phyloP scores from a whole-genome alignment of 2,113 vertebrate genomes.

The Jaculus jaculus region DNA sequence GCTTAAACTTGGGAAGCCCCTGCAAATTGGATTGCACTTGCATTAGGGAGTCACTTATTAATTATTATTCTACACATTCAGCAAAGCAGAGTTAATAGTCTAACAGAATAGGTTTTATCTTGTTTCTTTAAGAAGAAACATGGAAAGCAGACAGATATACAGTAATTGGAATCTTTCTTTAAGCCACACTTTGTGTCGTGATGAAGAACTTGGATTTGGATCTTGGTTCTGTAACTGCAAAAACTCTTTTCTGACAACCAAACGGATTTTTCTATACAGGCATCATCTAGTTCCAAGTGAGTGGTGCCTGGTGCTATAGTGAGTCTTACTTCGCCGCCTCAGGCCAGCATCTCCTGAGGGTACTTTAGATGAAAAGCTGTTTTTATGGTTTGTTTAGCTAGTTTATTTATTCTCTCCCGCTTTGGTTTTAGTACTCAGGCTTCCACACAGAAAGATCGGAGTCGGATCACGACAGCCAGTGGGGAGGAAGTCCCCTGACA shows the following conservation, averaged over 20 bases:
- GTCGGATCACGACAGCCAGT: slow-evolving; percentile 95
- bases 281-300: background rate
- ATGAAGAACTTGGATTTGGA: background rate
- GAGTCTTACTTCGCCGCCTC: background rate
- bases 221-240: background rate
- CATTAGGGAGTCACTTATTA: background rate
- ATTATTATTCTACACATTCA: background rate
- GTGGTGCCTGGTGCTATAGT: background rate
- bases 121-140: background rate
- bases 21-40: background rate
- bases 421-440: slow-evolving; percentile 91
- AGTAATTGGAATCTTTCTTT: background rate
- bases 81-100: background rate
- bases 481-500: slow-evolving; percentile 94
- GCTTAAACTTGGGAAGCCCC: background rate
- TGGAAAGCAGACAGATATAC: background rate
- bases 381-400: background rate
- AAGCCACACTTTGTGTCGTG: background rate
- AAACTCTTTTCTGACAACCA: background rate
- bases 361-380: background rate
- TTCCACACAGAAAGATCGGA: slow-evolving; percentile 95
- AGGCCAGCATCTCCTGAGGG: background rate
- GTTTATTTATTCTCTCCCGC: background rate
- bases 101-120: background rate
- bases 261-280: background rate